phyloP scores from a whole-genome alignment of 2,797 vertebrate species.

The Macropus fuliginosus region DNA sequence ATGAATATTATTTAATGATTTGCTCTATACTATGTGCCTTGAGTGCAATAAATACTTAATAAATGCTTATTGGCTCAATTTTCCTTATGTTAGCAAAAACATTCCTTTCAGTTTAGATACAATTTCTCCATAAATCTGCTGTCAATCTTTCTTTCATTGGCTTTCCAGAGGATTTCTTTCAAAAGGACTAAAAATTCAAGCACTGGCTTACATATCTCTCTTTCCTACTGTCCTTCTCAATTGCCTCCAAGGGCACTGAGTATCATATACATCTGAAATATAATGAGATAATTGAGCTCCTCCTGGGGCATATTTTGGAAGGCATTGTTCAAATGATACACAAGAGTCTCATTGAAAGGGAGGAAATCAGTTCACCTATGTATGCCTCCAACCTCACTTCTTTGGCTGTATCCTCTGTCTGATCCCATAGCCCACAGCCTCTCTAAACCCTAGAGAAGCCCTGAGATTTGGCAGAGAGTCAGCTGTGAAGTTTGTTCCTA shows the following conservation, averaged over 20 bases:
- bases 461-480: background rate
- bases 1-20: background rate
- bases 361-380: background rate
- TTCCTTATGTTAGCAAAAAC: background rate
- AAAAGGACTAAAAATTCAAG: slow-evolving; percentile 22
- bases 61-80: background rate
- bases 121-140: slow-evolving; percentile 12
- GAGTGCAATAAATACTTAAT: background rate
- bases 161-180: slow-evolving; percentile 27
- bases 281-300: background rate
- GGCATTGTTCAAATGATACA: background rate
- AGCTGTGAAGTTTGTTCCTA: background rate
- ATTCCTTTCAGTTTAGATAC: slow-evolving; percentile 28
- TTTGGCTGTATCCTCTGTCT: background rate
- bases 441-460: slow-evolving; percentile 16
- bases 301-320: slow-evolving; percentile 26
- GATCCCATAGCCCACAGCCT: background rate
- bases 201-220: background rate
- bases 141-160: slow-evolving; percentile 10
- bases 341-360: background rate
- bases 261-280: slow-evolving; percentile 25
- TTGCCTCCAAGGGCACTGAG: background rate
- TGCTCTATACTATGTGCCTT: background rate
- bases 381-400: background rate
- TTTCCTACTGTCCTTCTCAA: background rate